phyloP scores from a whole-genome alignment of 2,888 invertebrate species.

The Gonocerus acuteangulatus region DNA sequence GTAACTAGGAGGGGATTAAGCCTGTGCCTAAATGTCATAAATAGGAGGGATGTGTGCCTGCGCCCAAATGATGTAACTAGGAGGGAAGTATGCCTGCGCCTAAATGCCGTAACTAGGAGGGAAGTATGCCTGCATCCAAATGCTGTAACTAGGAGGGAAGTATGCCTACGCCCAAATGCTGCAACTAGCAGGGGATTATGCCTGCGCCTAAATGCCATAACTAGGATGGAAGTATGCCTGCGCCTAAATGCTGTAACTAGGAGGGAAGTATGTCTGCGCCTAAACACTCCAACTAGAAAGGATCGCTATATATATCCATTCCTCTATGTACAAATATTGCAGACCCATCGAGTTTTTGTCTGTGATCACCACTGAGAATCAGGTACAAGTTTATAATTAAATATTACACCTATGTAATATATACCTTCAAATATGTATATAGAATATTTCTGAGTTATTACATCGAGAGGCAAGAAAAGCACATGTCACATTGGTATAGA shows the following conservation, averaged over 20 bases:
- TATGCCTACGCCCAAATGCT: slow-evolving; percentile 2
- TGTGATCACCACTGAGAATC: slow-evolving; percentile 20
- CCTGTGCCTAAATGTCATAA: no score
- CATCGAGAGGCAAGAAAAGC: background rate
- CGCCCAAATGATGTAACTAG: no score
- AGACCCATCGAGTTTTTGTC: slow-evolving; percentile 2
- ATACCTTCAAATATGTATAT: slow-evolving; percentile 11
- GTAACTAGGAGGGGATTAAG: no score
- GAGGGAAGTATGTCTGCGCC: slow-evolving; percentile 2
- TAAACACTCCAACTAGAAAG: slow-evolving; percentile 6
- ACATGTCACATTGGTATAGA: no score
- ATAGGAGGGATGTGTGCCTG: no score
- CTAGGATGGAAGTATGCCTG: no score
- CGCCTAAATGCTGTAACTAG: no score
- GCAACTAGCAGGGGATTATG: slow-evolving; percentile 16
- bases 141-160: no score
- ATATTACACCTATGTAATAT: background rate
- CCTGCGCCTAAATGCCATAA: no score
- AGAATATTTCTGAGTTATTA: background rate
- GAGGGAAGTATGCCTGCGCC: no score
- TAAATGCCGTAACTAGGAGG: no score
- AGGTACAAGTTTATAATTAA: slow-evolving; percentile 22
- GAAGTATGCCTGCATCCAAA: no score
- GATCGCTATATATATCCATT: slow-evolving; percentile 8
- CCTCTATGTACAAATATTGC: slow-evolving; percentile 20